Evolutionary conservation across 2,888 invertebrate genomes (phyloP), one percentile per base, ranked within the genome.

Genomic region (Rhagonycha fulva): DNA sequence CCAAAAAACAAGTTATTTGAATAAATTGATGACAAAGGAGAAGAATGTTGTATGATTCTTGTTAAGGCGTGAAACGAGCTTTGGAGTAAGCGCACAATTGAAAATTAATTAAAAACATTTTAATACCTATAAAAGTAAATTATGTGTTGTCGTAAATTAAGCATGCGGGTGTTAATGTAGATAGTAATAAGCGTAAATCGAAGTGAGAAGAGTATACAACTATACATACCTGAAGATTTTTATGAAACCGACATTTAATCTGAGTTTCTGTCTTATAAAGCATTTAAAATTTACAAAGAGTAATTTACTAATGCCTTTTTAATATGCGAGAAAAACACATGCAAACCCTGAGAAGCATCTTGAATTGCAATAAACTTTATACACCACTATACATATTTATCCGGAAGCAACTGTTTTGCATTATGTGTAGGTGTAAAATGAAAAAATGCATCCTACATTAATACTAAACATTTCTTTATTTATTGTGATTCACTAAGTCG

Each of bases 381-480:
- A 47, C n/a, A 4, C 47, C 4, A 47, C 47, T 47, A 47, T 47
- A 47, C 47, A 47, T 47, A 71, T 68, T 23, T 75, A 75, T 75
- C 72, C 70, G 70, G 70, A 70, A 72, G 76, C 76, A 61, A 62
- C 71, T 69, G 62, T 14, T 76, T 66, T 66, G 63, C 63, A 66
- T 66, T 74, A 28, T 67, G 74, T 70, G 74, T 74, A 74, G 74
- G 74, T 67, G 74, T 70, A 60, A 24, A 47, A 47, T 60, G 47
- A 47, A 47, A 47, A 47, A 47, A 47, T 47, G 47, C 47, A 47
- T 47, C 47, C n/a, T 47, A n/a, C 47, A 47, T 47, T 47, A 47
- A 47, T 47, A 47, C 47, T 47, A 47, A 47, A 47, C 47, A 47
- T 47, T 47, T 47, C 47, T 47, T 47, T 47, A 47, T 47, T 47